phyloP scores from a whole-genome alignment of 2,113 vertebrate genomes.

The Puntigrus tetrazona region DNA sequence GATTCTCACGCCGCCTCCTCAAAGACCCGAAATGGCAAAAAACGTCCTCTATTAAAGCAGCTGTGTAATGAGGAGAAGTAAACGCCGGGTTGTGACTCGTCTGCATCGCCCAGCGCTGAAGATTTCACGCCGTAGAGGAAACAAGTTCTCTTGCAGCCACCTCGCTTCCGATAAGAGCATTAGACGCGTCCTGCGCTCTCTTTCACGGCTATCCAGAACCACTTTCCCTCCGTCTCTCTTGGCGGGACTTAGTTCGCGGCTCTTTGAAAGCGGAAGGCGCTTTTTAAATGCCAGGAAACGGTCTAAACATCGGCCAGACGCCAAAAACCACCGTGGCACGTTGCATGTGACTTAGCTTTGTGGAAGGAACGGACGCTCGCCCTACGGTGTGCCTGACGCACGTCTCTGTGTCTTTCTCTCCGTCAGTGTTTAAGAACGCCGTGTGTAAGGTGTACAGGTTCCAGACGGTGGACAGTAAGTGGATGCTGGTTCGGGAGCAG shows the following conservation, averaged over 20 bases:
- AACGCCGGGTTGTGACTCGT: not conserved
- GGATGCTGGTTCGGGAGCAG: conserved; percentile 93
- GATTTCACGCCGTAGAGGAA: conserved; percentile 12
- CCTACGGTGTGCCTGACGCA: too few species aligned
- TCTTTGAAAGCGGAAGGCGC: not conserved
- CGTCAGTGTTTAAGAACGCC: conserved; percentile 90
- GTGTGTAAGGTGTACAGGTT: conserved; percentile 94
- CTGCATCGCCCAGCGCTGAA: not conserved
- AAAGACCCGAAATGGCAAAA: not conserved
- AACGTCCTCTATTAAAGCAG: not conserved
- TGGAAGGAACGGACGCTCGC: not conserved
- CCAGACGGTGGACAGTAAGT: conserved; percentile 91
- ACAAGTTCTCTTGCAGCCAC: not conserved
- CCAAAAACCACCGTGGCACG: too few species aligned
- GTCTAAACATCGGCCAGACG: not conserved
- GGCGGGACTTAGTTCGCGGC: not conserved
- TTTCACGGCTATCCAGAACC: not conserved
- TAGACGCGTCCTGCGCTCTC: not conserved
- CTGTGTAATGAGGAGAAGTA: not conserved
- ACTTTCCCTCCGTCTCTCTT: conserved; percentile 4
- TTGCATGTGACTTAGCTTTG: too few species aligned
- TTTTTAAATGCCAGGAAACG: not conserved
- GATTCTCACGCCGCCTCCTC: not conserved
- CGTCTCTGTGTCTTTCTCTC: not conserved
- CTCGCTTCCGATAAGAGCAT: not conserved